Evolutionary conservation across 2,888 invertebrate genomes (phyloP).

Genomic region (Calameuta filiformis): DNA sequence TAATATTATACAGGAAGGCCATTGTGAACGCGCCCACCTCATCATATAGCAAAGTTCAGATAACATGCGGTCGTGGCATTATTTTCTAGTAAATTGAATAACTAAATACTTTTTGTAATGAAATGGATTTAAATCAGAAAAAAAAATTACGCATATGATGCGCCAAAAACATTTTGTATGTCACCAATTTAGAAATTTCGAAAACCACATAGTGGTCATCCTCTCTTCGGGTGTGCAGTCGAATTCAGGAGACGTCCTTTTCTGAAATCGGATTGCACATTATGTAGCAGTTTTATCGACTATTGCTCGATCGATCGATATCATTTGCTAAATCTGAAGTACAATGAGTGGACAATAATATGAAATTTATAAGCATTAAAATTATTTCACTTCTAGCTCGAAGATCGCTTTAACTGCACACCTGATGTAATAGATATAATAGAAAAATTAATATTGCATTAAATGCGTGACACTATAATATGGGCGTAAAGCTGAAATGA

Average conservation of each 20-base stretch:
- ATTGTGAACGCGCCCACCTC: slow-evolving; percentile 19
- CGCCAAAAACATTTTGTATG: slow-evolving; percentile 47
- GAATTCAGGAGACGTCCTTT: background rate
- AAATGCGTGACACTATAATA: slow-evolving; percentile 16
- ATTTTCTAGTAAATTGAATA: slow-evolving; percentile 43
- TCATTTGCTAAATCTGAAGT: background rate
- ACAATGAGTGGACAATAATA: background rate
- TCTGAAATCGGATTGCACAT: background rate
- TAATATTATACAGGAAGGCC: slow-evolving; percentile 5
- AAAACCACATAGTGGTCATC: slow-evolving; percentile 48
- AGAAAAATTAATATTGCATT: slow-evolving; percentile 21
- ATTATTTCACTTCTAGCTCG: background rate
- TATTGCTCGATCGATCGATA: background rate
- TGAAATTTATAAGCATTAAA: background rate
- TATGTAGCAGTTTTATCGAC: background rate
- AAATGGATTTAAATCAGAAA: slow-evolving; percentile 17
- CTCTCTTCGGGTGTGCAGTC: slow-evolving; percentile 7
- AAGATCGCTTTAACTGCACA: background rate
- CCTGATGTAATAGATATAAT: slow-evolving; percentile 3
- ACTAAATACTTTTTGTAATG: slow-evolving; percentile 26
- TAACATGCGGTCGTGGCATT: slow-evolving; percentile 42
- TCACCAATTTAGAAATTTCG: slow-evolving; percentile 12
- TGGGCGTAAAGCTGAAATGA: background rate
- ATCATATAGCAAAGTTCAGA: slow-evolving; percentile 47
- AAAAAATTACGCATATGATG: slow-evolving; percentile 50